Percentiles rank a stretch among this genome's conserved stretches.
phyloP scores from a whole-genome alignment of 1,140 invertebrate genomes.

The Cyclina sinensis region DNA sequence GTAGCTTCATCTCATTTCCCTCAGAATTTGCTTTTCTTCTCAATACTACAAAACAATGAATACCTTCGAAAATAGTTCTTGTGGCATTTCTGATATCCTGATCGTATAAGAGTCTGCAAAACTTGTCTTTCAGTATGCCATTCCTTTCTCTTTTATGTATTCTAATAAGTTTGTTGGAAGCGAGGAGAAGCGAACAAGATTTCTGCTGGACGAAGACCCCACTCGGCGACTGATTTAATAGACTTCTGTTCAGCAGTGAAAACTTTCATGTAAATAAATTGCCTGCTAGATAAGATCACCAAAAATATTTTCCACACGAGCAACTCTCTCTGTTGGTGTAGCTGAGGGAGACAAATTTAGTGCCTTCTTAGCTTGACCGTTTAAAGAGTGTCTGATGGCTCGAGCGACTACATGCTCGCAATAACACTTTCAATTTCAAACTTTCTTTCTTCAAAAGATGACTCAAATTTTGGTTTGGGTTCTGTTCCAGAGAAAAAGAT shows the following conservation, averaged over 20 bases:
- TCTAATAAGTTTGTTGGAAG: background rate
- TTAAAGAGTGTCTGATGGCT: no score
- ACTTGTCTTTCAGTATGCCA: background rate
- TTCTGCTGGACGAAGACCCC: background rate
- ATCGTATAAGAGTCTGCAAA: background rate
- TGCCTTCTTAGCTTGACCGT: no score
- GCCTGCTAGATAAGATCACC: background rate
- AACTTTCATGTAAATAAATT: background rate
- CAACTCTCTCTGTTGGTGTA: no score
- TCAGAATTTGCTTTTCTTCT: background rate
- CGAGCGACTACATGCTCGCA: no score
- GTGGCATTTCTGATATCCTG: constrained; percentile 6
- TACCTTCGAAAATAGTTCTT: background rate
- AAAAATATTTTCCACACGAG: background rate
- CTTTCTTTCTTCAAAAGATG: no score
- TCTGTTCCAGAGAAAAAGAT: no score
- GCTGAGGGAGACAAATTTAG: no score
- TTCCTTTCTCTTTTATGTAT: background rate
- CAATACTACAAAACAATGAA: background rate
- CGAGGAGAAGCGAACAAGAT: background rate
- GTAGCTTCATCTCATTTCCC: constrained; percentile 17
- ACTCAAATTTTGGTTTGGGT: no score
- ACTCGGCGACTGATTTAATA: background rate
- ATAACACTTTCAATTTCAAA: no score
- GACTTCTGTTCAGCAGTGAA: background rate